Evolutionary conservation across 2,797 vertebrate genomes (phyloP), one percentile per base, ranked within the genome.

Genomic region (Phoebastria nigripes): DNA sequence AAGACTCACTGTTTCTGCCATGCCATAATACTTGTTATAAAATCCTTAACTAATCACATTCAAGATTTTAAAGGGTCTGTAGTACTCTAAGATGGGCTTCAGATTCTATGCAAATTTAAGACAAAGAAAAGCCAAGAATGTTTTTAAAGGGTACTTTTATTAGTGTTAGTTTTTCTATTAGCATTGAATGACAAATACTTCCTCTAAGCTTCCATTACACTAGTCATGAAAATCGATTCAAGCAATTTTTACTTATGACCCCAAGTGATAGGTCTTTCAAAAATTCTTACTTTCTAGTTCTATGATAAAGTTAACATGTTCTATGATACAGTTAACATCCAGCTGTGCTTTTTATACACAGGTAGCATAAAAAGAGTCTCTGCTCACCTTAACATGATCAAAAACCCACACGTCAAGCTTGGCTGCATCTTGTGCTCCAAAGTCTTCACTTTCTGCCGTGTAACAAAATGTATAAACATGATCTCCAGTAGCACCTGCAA

Each of bases 381-480:
- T 62, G 81, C 90, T 56, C 19, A 99, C 99, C 98, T 99, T 99
- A 90, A 99, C 98, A 96, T 98, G 98, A 90, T 98, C 98, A 97
- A 99, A 99, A 94, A 99, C 99, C 99, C 99, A 99, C 2, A 91
- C 98, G 92, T 99, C 99, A 76, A 99, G 98, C 83, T 98, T 98
- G 47, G 99, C 98, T 62, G 99, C 99, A 96, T 99, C 99, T 35
- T 98, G 95, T 56, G 99, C 98, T 92, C 99, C 99, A 80, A 99
- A 99, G 96, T 99, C 99, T 95, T 99, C 99, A 71, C 97, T 98
- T 89, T 97, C 94, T 54, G 99, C 98, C 10, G 98, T 96, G 55
- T 99, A 99, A 86, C 98, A 99, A 85, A 99, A 96, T 10, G 98
- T 98, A 94, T 99, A 98, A 85, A 99, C 98, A 20, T 99, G 99